A percentile compares a stretch with the other conserved stretches of the same genome.
phyloP scores from a whole-genome alignment of 2,797 vertebrate genomes.

The Dipus sagitta region DNA sequence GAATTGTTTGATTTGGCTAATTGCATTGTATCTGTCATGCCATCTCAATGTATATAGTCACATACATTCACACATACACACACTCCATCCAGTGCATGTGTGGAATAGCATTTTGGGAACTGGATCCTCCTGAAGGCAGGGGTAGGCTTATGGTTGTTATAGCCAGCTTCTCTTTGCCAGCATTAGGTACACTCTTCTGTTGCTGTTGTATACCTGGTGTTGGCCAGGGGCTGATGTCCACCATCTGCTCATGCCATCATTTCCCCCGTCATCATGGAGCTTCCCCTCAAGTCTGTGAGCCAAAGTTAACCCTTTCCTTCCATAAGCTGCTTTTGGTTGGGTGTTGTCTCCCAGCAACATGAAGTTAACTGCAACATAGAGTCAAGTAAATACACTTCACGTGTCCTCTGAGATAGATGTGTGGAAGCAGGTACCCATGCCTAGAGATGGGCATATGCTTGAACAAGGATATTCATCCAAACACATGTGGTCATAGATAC shows the following conservation, averaged over 20 bases:
- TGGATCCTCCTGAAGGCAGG: no score
- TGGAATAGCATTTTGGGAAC: neutral
- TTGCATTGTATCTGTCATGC: neutral
- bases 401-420: neutral
- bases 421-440: neutral
- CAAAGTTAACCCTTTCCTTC: no score
- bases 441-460: neutral
- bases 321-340: no score
- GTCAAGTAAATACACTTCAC: neutral
- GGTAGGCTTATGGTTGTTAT: no score
- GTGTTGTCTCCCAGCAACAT: no score
- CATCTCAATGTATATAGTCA: neutral
- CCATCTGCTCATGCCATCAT: no score
- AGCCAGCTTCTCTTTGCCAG: no score
- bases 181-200: no score
- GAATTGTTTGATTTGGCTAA: neutral
- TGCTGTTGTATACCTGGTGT: no score
- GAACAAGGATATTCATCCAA: neutral
- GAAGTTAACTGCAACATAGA: neutral
- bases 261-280: no score
- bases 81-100: neutral
- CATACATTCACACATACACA: neutral
- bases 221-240: no score
- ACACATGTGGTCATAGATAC: neutral
- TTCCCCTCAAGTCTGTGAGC: no score